phyloP scores from a whole-genome alignment of 2,888 invertebrate genomes.

The Cheilosia pagana region DNA sequence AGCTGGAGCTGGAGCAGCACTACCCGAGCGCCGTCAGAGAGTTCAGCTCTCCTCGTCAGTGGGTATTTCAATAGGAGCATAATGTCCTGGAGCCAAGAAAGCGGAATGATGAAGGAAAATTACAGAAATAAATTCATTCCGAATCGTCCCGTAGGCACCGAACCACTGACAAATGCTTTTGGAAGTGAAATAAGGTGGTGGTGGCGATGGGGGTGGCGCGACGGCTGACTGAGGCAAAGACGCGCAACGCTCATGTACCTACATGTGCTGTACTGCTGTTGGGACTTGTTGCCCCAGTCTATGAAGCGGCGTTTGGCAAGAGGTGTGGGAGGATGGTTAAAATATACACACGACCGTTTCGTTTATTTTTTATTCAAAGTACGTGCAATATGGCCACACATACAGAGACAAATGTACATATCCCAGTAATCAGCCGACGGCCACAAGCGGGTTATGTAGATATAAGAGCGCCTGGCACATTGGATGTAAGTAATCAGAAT shows the following conservation, averaged over 20 bases:
- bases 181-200: slow-evolving; percentile 37
- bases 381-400: slow-evolving; percentile 66
- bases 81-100: slow-evolving; percentile 71
- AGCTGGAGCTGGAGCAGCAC: slow-evolving; percentile 33
- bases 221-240: slow-evolving; percentile 53
- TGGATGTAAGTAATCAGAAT: slow-evolving; percentile 74
- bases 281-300: slow-evolving; percentile 66
- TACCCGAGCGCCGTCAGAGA: slow-evolving; percentile 50
- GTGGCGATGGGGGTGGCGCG: slow-evolving; percentile 21
- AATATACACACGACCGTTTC: slow-evolving; percentile 42
- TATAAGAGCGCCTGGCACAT: slow-evolving; percentile 50
- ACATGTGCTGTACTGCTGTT: slow-evolving; percentile 52
- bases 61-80: slow-evolving; percentile 70
- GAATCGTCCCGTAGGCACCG: slow-evolving; percentile 58
- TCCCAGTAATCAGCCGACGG: slow-evolving; percentile 63
- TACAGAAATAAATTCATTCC: slow-evolving; percentile 76
- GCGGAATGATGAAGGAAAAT: slow-evolving; percentile 75
- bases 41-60: slow-evolving; percentile 61
- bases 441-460: slow-evolving; percentile 57
- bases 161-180: slow-evolving; percentile 68
- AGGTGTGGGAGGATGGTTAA: slow-evolving; percentile 34
- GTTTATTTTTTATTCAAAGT: slow-evolving; percentile 45
- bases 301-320: slow-evolving; percentile 5
- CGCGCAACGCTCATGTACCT: slow-evolving; percentile 24
- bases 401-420: slow-evolving; percentile 14